Evolutionary conservation across 2,797 vertebrate genomes (phyloP), one percentile per base, ranked within the genome.

Genomic region (Myotis findleyi): DNA sequence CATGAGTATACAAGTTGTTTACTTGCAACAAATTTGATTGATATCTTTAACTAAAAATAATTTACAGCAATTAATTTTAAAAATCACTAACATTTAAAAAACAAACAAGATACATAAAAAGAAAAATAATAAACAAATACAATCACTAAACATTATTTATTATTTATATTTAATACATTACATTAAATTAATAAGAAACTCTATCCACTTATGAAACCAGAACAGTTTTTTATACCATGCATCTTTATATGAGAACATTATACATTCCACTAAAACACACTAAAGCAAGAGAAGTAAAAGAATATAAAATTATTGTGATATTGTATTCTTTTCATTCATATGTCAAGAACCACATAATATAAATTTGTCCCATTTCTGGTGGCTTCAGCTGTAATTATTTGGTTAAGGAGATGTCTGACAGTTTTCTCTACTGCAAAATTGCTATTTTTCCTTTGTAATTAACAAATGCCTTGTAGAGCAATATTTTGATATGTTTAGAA

Each of bases 41-140:
- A 25, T n/a, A 68, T 47, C 38, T 27, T 87, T 89, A 75, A 53
- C 36, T 66, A 66, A 92, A 92, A 82, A 27, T 68, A 83, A 76
- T 30, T 93, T 57, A 20, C 16, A 57, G 6, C 62, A 25, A 66
- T 62, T 85, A 89, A 92, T 33, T 51, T 44, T 38, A 12, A 55
- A 96, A 90, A 64, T 55, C 3, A 53, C 30, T 64, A 55, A 66
- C 12, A 86, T 84, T 84, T 89, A 33, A n/a, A 89, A 89, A 96
- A 93, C 86, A 7, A 93, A 2, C 30, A 83, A 75, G 36, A 64
- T 13, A 62, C 4, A 30, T 47, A 41, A 47, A 89, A 62, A 47
- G 6, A 2, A 14, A 92, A 49, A n/a, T 88, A 20, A 71, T 10
- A 91, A 69, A 55, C 38, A 85, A 91, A 87, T 21, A 55, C 1